Evolutionary conservation across 2,113 vertebrate species (phyloP).

Genomic region (Nipponia nippon): DNA sequence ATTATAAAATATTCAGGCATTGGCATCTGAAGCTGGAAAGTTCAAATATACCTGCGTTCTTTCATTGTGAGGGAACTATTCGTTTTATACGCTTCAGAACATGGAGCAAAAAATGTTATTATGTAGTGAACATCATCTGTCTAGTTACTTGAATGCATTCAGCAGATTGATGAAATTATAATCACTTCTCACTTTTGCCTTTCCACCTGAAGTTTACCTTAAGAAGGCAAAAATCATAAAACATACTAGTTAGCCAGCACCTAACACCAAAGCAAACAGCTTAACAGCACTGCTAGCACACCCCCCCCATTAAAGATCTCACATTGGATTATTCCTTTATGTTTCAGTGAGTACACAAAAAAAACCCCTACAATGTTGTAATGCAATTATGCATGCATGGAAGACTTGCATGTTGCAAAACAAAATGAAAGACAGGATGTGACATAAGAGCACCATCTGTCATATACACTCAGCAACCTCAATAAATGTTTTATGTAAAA

Average conservation of each 20-base stretch:
- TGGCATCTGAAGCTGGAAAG: background rate
- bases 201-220: background rate
- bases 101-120: background rate
- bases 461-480: conserved; percentile 60
- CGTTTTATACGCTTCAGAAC: background rate
- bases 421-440: conserved; percentile 57
- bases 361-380: background rate
- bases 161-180: background rate
- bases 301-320: background rate
- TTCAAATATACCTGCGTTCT: background rate
- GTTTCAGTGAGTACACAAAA: conserved; percentile 21
- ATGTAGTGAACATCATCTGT: background rate
- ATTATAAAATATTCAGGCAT: background rate
- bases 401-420: conserved; percentile 51
- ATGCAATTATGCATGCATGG: conserved; percentile 58
- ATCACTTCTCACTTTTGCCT: background rate
- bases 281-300: background rate
- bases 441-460: conserved; percentile 69
- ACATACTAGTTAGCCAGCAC: background rate
- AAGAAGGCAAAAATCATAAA: background rate
- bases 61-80: background rate
- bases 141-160: background rate
- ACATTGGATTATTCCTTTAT: background rate
- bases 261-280: background rate
- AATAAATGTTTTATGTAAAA: conserved; percentile 53